Base-by-base conservation (phyloP, 2,888 invertebrate genomes). In the Volucella inflata region DNA sequence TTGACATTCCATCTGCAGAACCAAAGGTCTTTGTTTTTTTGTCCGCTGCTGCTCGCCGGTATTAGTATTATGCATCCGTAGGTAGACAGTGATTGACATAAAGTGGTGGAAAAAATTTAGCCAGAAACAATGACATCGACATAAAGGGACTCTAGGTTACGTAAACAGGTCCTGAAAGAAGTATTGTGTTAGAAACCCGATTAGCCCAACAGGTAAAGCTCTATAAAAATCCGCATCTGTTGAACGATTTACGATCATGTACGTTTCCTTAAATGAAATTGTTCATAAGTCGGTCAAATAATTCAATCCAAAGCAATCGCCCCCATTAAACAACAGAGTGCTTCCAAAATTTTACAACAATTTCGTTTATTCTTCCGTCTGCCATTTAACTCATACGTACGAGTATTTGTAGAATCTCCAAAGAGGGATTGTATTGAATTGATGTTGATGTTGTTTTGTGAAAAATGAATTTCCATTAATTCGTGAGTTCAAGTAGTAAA, bases 391-490 rank as follows among this genome's bases (percentile, higher is more conserved):
- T 40, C 11, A 17, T 16, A 55, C 40, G 21, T 21, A 21, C 21
- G 21, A 21, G 21, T 21, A 1, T 21, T 21, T 21, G 21, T 21
- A 21, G 4, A 30, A 30, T 30, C 30, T 6, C 6, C 6, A 6
- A 4, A 30, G 30, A 30, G 30, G 30, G 30, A 6, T 6, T 30
- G 21, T 50, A 14, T 57, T 57, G 70, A 59, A n/a, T 16, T 51
- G 42, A 8, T 30, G 30, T 30, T 30, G 30, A 30, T 30, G 30
- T 30, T 30, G n/a, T 59, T 36, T 42, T 36, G 21, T 65, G 65
- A 70, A 53, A 62, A 77, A 70, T 46, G 11, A 51, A 40, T 60
- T 60, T 62, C 60, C 60, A 76, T 76, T 60, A 59, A 67, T 74
- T 59, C 8, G 42, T 36, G 17, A 67, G 48, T 17, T 21, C 57